Evolutionary conservation across 2,113 vertebrate genomes (phyloP), one percentile per base, ranked within the genome.

Genomic region (Phainopepla nitens): DNA sequence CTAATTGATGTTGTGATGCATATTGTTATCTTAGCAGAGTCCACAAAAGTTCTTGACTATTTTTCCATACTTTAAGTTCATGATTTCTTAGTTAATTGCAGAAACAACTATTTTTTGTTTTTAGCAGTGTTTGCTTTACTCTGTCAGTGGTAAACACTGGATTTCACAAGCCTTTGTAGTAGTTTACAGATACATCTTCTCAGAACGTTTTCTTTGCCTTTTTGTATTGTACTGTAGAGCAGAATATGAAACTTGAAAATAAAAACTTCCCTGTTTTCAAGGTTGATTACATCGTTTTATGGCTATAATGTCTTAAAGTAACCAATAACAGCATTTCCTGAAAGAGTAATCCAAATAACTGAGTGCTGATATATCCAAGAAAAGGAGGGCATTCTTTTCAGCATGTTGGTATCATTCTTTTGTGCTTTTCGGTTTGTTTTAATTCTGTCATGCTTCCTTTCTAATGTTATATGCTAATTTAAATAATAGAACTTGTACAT

Each of bases 401-500:
- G 76, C 57, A 44, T 83, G 94, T 93, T 89, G 72, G 71, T 85
- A 92, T 89, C 50, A 44, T 81, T 84, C 77, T 94, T 97, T 85
- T 57, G 50, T 94, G 86, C 66, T 94, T 95, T 87, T 93, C 21
- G 64, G 84, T 83, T 92, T 97, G 85, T 86, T 95, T 96, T 94
- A 93, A 91, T 97, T 95, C 91, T 92, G 95, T 82, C 95, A 90
- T 94, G 94, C 85, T 96, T 95, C 91, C 93, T 84, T 96, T 90
- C 90, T 95, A 83, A 65, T 92, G 92, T 87, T 92, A 51, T 92
- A 83, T 97, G 82, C 81, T 96, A 92, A 96, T 97, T 95, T 95
- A 97, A 98, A 97, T 91, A 95, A 83, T 85, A 94, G 78, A 58
- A 84, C 90, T 97, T 20, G 45, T 96, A 97, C 93, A 93, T 96